Base-by-base conservation (phyloP, 2,888 invertebrate genomes). In the Baccha elongata region DNA sequence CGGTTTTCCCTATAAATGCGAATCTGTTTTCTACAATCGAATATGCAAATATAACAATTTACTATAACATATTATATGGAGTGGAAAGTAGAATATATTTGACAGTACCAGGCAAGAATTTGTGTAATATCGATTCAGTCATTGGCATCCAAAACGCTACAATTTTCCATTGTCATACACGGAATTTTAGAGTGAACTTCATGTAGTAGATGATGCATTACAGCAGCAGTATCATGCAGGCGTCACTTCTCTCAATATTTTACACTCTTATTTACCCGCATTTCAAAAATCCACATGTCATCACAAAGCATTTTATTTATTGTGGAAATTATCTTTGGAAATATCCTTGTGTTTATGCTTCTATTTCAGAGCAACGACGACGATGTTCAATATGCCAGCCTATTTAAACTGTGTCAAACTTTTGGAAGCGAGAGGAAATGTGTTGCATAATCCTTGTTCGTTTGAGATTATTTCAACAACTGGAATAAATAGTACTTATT, bases 401-500 rank as follows among this genome's bases (percentile, higher is more conserved):
- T 64, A 60, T 79, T 58, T 44, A 74, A 53, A 44, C 21, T 37
- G 13, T 35, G 10, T n/a, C 13, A n/a, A 50, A 35, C 35, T 29
- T 37, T 53, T 23, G 23, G 50, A 11, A 40, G 53, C 10, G 26
- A 35, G 15, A 13, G 44, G 8, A 17, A 19, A 8, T 21, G 7
- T 21, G 42, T 1, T 1, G 7, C n/a, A 50, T 11, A 21, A 58
- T 40, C 44, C 35, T 19, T 44, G 19, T 13, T 29, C 19, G 74
- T 74, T 80, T 74, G 79, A 74, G 74, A 74, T 74, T 55, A 58
- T 74, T 55, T 50, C 26, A 60, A 53, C 79, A 68, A 68, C 68
- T 68, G 60, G 26, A 50, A 46, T 79, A 73, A 75, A 73, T 72
- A 53, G 13, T 55, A 26, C 52, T 40, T 29, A 21, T 32, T 32